These are phyloP conservation scores for Eucriotettix oculatus DNA, from an alignment of 2,888 invertebrate genomes.

Conservation along the genomic window DNA sequence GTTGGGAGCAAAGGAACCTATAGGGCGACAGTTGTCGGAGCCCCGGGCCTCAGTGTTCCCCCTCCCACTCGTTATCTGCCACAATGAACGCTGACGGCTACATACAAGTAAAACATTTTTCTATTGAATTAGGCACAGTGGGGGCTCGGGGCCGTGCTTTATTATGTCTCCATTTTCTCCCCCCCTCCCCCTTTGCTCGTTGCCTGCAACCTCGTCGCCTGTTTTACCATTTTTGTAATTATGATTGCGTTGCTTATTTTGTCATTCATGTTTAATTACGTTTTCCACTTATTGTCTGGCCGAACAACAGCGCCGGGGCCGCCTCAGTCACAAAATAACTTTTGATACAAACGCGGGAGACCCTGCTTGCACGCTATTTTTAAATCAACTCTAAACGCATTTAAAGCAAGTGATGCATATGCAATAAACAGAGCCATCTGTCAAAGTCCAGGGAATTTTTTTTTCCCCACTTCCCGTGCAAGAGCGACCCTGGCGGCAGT, in stretches of 20 bases:
- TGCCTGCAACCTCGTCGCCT: not conserved
- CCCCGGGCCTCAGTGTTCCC: too few species aligned
- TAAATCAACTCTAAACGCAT: not conserved
- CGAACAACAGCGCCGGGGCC: not conserved
- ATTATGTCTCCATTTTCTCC: not conserved
- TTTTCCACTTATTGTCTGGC: constrained; percentile 1
- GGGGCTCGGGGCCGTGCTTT: not conserved
- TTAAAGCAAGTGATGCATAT: not conserved
- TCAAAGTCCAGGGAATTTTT: not conserved
- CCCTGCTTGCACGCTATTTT: not conserved
- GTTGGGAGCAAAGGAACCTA: too few species aligned
- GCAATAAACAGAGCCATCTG: not conserved
- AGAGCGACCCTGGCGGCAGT: too few species aligned
- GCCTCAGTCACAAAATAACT: not conserved
- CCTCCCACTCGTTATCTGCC: too few species aligned
- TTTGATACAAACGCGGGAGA: not conserved
- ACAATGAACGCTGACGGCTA: too few species aligned
- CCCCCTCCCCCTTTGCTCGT: not conserved
- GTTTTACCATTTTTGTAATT: not conserved
- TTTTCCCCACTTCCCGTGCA: too few species aligned
- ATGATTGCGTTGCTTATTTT: constrained; percentile 2
- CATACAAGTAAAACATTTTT: too few species aligned
- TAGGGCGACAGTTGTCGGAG: too few species aligned
- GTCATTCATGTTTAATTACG: constrained; percentile 1
- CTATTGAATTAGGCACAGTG: not conserved